A percentile compares a stretch with the other conserved stretches of the same genome.
Evolutionary conservation across 2,888 invertebrate genomes (phyloP).

Genomic region (Spilarctia lutea): DNA sequence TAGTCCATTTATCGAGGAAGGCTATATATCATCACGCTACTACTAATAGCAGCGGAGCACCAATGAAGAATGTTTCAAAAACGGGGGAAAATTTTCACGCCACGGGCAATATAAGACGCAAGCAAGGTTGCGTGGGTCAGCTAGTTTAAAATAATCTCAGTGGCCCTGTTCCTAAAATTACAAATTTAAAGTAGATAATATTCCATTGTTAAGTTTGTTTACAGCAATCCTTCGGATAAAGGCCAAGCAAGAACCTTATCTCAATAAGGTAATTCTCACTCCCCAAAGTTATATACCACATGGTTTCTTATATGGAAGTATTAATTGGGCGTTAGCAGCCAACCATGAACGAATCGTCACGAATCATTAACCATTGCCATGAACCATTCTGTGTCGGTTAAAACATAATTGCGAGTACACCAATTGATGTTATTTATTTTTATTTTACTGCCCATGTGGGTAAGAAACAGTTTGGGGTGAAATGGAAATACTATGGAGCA

Average conservation of each 20-base stretch:
- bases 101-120: too few species aligned
- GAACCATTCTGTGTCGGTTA: slow-evolving; percentile 66
- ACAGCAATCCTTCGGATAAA: background rate
- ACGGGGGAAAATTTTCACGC: too few species aligned
- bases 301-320: slow-evolving; percentile 51
- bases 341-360: slow-evolving; percentile 70
- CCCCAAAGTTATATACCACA: slow-evolving; percentile 35
- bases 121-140: too few species aligned
- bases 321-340: slow-evolving; percentile 56
- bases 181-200: background rate
- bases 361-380: slow-evolving; percentile 65
- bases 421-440: slow-evolving; percentile 57
- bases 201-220: background rate
- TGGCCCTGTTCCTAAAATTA: background rate
- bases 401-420: slow-evolving; percentile 65
- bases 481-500: slow-evolving; percentile 5
- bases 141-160: too few species aligned
- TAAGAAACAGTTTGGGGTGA: slow-evolving; percentile 20
- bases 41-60: too few species aligned
- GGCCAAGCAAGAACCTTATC: background rate
- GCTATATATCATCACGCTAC: too few species aligned
- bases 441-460: slow-evolving; percentile 43
- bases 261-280: slow-evolving; percentile 12
- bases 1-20: too few species aligned
- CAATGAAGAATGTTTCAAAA: too few species aligned